These are phyloP conservation scores for Martes martes DNA, from an alignment of 2,113 vertebrate species.

Conservation along the genomic window DNA sequence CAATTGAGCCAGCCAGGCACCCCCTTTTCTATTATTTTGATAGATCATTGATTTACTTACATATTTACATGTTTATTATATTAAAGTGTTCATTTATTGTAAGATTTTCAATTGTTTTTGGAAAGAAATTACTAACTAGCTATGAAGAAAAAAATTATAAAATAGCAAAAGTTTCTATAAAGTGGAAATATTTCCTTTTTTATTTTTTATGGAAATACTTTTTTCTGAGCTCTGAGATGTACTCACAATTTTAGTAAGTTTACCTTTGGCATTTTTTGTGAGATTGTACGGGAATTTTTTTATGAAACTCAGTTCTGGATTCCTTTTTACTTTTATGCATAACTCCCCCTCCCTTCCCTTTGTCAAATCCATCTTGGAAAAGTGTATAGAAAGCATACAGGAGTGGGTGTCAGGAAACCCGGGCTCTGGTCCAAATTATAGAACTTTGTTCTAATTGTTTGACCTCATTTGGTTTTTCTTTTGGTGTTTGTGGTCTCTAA, in stretches of 20 bases:
- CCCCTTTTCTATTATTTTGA: not conserved
- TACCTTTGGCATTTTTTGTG: not conserved
- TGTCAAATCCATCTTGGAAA: not conserved
- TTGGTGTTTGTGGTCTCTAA: not conserved
- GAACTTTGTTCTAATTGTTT: slow-evolving; percentile 10
- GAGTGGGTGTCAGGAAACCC: not conserved
- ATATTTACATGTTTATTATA: not conserved
- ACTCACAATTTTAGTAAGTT: not conserved
- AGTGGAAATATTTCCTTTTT: not conserved
- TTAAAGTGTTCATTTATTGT: not conserved
- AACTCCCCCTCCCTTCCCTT: not conserved
- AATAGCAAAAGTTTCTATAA: slow-evolving; percentile 18
- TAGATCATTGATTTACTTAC: not conserved
- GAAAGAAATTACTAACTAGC: not conserved
- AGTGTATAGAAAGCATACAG: not conserved
- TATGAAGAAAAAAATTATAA: not conserved
- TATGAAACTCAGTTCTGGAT: not conserved
- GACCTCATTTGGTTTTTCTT: not conserved
- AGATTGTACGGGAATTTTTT: not conserved
- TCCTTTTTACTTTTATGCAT: not conserved
- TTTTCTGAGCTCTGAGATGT: not conserved
- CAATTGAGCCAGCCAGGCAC: not conserved
- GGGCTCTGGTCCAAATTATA: not conserved
- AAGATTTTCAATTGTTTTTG: slow-evolving; percentile 12
- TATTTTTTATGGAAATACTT: not conserved